Conservation (phyloP, 1,140 invertebrate genomes). For the Idris sp. region DNA sequence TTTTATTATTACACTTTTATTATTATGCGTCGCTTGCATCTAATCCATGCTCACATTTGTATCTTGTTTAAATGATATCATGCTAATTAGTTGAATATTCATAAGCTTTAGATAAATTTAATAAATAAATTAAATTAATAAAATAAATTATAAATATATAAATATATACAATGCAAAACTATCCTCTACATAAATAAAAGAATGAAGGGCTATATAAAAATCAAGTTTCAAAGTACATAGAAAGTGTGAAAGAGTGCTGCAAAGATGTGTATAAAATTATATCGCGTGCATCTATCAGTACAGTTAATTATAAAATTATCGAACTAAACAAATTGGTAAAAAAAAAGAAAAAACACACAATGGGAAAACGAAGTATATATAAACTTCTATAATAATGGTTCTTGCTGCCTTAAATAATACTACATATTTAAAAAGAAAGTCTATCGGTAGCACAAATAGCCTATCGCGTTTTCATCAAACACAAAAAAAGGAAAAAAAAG, state of each 20-base stretch:
- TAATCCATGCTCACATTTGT: conserved; percentile 19
- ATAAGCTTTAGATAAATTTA: conserved; percentile 44
- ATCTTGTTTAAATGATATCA: conserved; percentile 19
- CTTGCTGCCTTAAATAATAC: conserved; percentile 70
- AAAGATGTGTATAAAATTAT: conserved; percentile 50
- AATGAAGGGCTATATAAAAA: conserved; percentile 37
- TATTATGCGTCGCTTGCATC: conserved; percentile 6
- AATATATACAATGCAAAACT: conserved; percentile 58
- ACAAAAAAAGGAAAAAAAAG: conserved; percentile 12
- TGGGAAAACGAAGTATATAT: conserved; percentile 58
- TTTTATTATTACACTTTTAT: conserved; percentile 14
- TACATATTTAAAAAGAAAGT: conserved; percentile 64
- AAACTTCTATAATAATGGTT: conserved; percentile 67
- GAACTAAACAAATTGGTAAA: conserved; percentile 45
- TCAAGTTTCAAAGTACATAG: conserved; percentile 38
- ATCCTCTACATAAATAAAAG: conserved; percentile 42
- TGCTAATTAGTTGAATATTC: conserved; percentile 34
- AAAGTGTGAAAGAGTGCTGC: conserved; percentile 34
- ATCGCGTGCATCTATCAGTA: conserved; percentile 43
- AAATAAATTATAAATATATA: conserved; percentile 28
- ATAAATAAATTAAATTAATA: conserved; percentile 48
- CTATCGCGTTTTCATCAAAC: conserved; percentile 52
- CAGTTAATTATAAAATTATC: conserved; percentile 60
- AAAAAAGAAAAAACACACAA: conserved; percentile 19
- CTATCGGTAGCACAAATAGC: conserved; percentile 57